phyloP scores from a whole-genome alignment of 2,797 vertebrate genomes.

The Sardinella longiceps region DNA sequence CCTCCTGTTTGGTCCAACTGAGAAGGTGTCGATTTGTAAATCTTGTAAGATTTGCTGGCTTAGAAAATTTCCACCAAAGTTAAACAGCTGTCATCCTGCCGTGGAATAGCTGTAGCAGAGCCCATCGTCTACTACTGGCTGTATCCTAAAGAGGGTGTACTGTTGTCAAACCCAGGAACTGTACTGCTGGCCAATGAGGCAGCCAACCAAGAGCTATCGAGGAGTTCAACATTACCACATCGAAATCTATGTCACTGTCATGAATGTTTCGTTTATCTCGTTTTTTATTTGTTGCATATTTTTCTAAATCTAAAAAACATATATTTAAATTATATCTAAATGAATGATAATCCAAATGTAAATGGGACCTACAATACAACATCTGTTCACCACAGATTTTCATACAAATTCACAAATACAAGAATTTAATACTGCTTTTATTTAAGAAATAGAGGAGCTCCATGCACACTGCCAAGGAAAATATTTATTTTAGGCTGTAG shows the following conservation, averaged over 20 bases:
- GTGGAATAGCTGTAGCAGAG: background rate
- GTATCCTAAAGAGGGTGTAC: background rate
- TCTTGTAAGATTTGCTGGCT: background rate
- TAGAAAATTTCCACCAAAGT: background rate
- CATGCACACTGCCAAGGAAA: background rate
- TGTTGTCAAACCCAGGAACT: slow-evolving; percentile 12
- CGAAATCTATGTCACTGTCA: too few relatives aligned
- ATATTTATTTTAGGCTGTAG: background rate
- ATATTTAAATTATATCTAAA: too few relatives aligned
- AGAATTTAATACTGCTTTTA: background rate
- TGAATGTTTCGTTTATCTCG: too few relatives aligned
- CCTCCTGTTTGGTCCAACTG: background rate
- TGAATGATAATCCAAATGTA: too few relatives aligned
- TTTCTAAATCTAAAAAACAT: too few relatives aligned
- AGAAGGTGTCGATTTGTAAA: background rate
- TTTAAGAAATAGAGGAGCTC: background rate
- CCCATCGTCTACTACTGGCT: background rate
- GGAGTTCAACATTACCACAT: background rate
- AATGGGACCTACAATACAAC: too few relatives aligned
- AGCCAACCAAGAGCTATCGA: background rate
- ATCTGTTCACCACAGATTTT: too few relatives aligned
- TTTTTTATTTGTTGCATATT: too few relatives aligned
- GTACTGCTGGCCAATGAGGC: background rate
- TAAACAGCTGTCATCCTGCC: slow-evolving; percentile 16
- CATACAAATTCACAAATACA: background rate